Percentiles rank a stretch among this genome's conserved stretches.
phyloP scores from a whole-genome alignment of 1,140 invertebrate species.

The Heliconius melpomene region DNA sequence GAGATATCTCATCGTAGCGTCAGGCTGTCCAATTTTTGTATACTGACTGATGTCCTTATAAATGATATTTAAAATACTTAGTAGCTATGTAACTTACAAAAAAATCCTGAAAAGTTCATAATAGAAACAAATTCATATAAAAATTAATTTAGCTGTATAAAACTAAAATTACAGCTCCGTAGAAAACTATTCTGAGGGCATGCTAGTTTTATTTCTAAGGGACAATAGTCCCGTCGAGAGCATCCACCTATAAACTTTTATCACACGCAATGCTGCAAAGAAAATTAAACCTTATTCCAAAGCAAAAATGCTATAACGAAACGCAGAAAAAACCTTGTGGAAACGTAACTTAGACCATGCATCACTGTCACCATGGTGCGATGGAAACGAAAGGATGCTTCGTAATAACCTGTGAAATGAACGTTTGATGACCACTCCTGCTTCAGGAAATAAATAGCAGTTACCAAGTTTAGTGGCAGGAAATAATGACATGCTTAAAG shows the following conservation, averaged over 20 bases:
- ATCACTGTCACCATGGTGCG: constrained; percentile 63
- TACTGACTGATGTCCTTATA: background rate
- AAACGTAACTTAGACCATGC: constrained; percentile 70
- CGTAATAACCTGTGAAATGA: constrained; percentile 76
- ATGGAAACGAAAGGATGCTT: constrained; percentile 59
- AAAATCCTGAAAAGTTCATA: too few relatives aligned
- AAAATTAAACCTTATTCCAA: constrained; percentile 46
- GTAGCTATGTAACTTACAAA: background rate
- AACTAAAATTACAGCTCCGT: background rate
- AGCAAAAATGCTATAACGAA: constrained; percentile 36
- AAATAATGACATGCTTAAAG: constrained; percentile 46
- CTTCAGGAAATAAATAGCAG: constrained; percentile 47
- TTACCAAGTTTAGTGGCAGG: constrained; percentile 35
- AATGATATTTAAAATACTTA: background rate
- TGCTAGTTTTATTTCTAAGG: constrained; percentile 62
- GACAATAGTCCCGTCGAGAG: constrained; percentile 60
- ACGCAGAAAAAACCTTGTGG: constrained; percentile 46
- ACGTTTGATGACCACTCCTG: constrained; percentile 63
- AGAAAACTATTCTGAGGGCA: constrained; percentile 24
- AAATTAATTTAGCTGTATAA: background rate
- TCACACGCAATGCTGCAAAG: constrained; percentile 37
- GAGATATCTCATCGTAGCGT: background rate
- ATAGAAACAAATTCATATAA: too few relatives aligned
- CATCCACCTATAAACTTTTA: constrained; percentile 50
- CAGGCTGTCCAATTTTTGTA: background rate